Percentiles rank a stretch among this genome's conserved stretches.
These are phyloP conservation scores for Rhyacichthys aspro DNA, from an alignment of 2,797 vertebrate genomes.

Conservation along the genomic window DNA sequence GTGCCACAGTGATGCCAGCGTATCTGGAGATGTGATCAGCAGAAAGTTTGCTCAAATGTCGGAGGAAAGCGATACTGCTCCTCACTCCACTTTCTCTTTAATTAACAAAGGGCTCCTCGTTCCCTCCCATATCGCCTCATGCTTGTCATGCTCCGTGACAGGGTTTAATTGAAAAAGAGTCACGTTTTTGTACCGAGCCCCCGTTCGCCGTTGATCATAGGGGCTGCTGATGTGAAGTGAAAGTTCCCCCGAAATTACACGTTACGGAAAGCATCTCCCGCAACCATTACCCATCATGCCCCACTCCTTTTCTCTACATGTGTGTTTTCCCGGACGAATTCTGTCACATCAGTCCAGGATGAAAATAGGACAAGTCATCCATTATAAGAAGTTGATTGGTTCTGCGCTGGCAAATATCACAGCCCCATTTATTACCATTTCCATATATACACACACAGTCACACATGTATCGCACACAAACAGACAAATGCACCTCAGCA, in stretches of 20 bases:
- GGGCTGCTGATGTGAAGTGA: constrained; percentile 42
- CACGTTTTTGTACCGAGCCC: constrained; percentile 39
- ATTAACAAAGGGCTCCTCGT: constrained; percentile 43
- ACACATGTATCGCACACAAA: constrained; percentile 8
- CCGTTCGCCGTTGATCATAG: constrained; percentile 44
- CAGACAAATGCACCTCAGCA: constrained; percentile 25
- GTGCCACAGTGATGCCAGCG: constrained; percentile 27
- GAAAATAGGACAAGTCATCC: constrained; percentile 44
- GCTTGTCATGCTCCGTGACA: constrained; percentile 53
- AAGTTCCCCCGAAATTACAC: constrained; percentile 22
- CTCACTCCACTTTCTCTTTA: constrained; percentile 31
- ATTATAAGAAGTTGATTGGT: constrained; percentile 52
- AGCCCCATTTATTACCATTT: constrained; percentile 31
- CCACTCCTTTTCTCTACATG: constrained; percentile 7
- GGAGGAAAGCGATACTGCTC: constrained; percentile 22
- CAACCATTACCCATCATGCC: constrained; percentile 13
- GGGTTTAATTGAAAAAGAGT: constrained; percentile 56
- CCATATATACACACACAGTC: constrained; percentile 6
- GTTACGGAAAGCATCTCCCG: constrained; percentile 7
- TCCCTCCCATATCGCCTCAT: constrained; percentile 38
- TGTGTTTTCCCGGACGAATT: constrained; percentile 29
- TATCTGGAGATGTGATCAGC: constrained; percentile 46
- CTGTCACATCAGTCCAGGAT: constrained; percentile 28
- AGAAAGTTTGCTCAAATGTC: constrained; percentile 43
- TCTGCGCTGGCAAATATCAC: constrained; percentile 44